These are phyloP conservation scores for Patiria pectinifera DNA, from an alignment of 53 echinoderm and acorn worm genomes.

Conservation along the genomic window DNA sequence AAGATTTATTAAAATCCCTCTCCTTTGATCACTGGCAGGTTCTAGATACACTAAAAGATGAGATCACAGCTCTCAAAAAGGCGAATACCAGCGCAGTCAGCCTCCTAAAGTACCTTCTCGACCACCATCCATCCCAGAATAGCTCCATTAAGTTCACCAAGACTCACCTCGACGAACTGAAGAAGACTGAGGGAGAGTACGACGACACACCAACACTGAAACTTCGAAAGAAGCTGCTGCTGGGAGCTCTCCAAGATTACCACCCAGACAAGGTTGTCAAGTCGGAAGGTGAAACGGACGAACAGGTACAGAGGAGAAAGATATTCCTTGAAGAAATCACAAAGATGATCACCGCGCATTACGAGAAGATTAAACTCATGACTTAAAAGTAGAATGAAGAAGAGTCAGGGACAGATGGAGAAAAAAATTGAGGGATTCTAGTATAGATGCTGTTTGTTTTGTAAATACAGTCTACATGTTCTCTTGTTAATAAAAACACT, in stretches of 20 bases:
- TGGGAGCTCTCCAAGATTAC: constrained; percentile 25
- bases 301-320: background rate
- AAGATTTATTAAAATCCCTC: too few species aligned
- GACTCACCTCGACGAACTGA: constrained; percentile 17
- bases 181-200: background rate
- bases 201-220: background rate
- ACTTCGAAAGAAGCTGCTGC: constrained; percentile 37
- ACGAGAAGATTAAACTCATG: background rate
- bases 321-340: constrained; percentile 1
- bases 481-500: too few species aligned
- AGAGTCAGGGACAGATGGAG: too few species aligned
- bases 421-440: too few species aligned
- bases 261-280: constrained; percentile 42
- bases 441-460: too few species aligned
- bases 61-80: constrained; percentile 2
- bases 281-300: background rate
- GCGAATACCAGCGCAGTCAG: background rate
- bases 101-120: constrained; percentile 19
- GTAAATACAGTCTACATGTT: too few species aligned
- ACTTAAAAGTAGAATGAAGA: too few species aligned
- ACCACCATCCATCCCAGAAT: constrained; percentile 15
- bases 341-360: constrained; percentile 15
- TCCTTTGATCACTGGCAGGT: background rate
- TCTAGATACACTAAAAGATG: background rate
- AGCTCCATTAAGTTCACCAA: background rate